These are phyloP conservation scores for Meiosimyza platycephala DNA, from an alignment of 2,888 invertebrate genomes.

Conservation along the genomic window DNA sequence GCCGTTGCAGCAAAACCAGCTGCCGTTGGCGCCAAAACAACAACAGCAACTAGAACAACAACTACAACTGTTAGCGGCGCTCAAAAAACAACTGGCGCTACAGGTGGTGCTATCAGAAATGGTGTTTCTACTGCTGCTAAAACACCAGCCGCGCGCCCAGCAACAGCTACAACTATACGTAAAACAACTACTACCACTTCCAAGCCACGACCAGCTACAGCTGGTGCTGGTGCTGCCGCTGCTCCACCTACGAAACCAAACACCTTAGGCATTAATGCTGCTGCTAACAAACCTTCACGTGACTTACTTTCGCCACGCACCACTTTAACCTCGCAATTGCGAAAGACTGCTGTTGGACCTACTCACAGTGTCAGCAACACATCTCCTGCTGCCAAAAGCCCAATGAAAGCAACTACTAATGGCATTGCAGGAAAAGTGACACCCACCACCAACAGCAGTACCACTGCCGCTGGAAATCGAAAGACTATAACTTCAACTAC, in stretches of 20 bases:
- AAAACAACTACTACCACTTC: slow-evolving; percentile 39
- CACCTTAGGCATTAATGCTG: slow-evolving; percentile 46
- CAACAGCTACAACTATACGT: slow-evolving; percentile 40
- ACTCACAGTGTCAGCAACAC: slow-evolving; percentile 25
- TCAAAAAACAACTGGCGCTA: slow-evolving; percentile 15
- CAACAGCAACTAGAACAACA: slow-evolving; percentile 38
- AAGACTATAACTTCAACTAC: slow-evolving; percentile 49
- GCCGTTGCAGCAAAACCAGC: slow-evolving; percentile 44
- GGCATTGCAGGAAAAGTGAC: slow-evolving; percentile 34
- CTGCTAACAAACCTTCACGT: slow-evolving; percentile 54
- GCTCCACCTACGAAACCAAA: slow-evolving; percentile 49
- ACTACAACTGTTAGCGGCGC: slow-evolving; percentile 6
- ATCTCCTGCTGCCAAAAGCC: slow-evolving; percentile 49
- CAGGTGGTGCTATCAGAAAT: slow-evolving; percentile 24
- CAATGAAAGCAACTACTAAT: slow-evolving; percentile 48
- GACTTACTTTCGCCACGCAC: slow-evolving; percentile 59
- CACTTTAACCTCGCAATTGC: slow-evolving; percentile 58
- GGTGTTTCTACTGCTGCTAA: slow-evolving; percentile 32
- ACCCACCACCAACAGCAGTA: slow-evolving; percentile 18
- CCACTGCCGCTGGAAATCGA: slow-evolving; percentile 42
- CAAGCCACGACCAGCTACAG: slow-evolving; percentile 48
- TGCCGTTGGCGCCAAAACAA: slow-evolving; percentile 39
- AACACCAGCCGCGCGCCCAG: slow-evolving; percentile 43
- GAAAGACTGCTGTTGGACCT: slow-evolving; percentile 49
- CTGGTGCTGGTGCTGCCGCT: slow-evolving; percentile 22